Conservation (phyloP, 2,797 vertebrate species). For the Acipenser transmontanus region DNA sequence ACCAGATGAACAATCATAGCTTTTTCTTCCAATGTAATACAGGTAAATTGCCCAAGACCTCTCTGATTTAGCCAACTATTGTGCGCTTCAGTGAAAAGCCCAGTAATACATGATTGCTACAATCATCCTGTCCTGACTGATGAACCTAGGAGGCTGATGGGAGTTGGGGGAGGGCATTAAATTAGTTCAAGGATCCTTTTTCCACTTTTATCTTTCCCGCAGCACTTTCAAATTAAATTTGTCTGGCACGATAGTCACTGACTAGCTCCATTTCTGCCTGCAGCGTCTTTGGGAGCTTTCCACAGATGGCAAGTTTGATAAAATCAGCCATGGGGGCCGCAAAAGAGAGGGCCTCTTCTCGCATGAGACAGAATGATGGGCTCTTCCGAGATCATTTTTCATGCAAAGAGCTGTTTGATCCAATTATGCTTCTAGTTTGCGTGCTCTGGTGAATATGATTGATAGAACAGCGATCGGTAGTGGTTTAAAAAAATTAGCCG, state of each 20-base stretch:
- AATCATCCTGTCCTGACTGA: constrained; percentile 21
- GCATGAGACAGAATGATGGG: constrained; percentile 26
- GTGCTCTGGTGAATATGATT: constrained; percentile 19
- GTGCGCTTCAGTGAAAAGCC: background rate
- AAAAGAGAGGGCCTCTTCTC: constrained; percentile 21
- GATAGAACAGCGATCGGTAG: constrained; percentile 11
- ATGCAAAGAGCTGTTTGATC: constrained; percentile 18
- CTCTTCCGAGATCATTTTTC: constrained; percentile 37
- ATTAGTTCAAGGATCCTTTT: constrained; percentile 40
- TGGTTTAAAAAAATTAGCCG: background rate
- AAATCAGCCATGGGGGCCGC: constrained; percentile 33
- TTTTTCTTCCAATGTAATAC: background rate
- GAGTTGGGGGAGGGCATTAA: constrained; percentile 27
- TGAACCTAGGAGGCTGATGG: constrained; percentile 17
- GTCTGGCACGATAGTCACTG: constrained; percentile 53
- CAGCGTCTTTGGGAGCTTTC: constrained; percentile 23
- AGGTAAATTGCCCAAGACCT: background rate
- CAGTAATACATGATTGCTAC: background rate
- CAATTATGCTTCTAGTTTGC: constrained; percentile 32
- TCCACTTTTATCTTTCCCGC: constrained; percentile 50
- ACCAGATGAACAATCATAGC: background rate
- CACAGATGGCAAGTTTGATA: constrained; percentile 21
- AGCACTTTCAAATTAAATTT: constrained; percentile 71
- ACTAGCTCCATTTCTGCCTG: constrained; percentile 45
- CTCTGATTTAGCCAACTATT: background rate